Base-by-base conservation (phyloP, 2,888 invertebrate species). In the Campoplex nolae region DNA sequence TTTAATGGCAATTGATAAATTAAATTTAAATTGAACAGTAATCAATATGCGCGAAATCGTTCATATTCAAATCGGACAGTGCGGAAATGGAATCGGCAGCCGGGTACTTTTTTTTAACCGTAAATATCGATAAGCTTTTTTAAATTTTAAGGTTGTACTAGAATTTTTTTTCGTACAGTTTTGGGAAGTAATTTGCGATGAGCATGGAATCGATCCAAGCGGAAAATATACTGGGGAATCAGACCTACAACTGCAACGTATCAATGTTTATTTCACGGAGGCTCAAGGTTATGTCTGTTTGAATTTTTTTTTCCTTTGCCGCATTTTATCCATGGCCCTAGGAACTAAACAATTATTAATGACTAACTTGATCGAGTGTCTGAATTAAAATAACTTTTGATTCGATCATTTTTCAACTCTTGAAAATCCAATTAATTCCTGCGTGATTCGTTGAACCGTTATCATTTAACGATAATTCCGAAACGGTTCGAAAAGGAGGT, bases 31-130 rank as follows among this genome's bases (percentile, higher is more conserved):
- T 76, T 75, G 0, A 51, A 48, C 13, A 23, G 54, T 28, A 9
- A 18, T 54, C 62, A 95, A 95, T 91, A 97, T 97, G 97, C 96
- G 97, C 94, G 97, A 97, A 96, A 97, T 97, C 91, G 97, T 97
- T 83, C 97, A 97, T 92, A 95, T 97, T 91, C 97, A 97, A 94
- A 96, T 97, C 86, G 98, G 98, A 79, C 98, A 98, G 94, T 98
- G 98, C 94, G 98, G 98, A 88, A 98, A 98, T 94, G 97, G 97
- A 95, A 97, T 97, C 93, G 97, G 97, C 86, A 95, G 95, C 68
- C 96, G 96, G 96, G 97, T 97, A 94, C 0, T 28, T 38, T 70
- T n/a, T 65, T 13, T 45, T 23, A 35, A 42, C 48, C 9, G 32
- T 38, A 13, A 7, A n/a, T 18, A 48, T 71, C 8, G 35, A 76